These are phyloP conservation scores for Drosophila mercatorum DNA, from an alignment of 2,888 invertebrate genomes.

Conservation along the genomic window DNA sequence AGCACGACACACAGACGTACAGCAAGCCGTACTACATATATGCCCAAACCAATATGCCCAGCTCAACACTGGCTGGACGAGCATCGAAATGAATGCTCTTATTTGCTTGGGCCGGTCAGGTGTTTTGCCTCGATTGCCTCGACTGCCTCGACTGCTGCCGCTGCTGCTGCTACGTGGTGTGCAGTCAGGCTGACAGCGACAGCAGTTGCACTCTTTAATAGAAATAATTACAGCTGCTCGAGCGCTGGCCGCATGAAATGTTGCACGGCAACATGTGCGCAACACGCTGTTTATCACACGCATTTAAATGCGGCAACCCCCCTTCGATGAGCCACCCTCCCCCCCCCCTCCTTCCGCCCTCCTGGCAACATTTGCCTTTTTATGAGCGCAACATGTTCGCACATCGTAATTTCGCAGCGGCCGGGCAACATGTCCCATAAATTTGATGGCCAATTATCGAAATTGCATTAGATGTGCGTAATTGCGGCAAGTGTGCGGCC, in stretches of 20 bases:
- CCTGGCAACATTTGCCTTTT: slow-evolving; percentile 51
- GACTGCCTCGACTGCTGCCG: neutral
- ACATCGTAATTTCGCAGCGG: slow-evolving; percentile 69
- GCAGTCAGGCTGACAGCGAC: slow-evolving; percentile 59
- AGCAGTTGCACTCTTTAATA: slow-evolving; percentile 63
- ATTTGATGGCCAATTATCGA: slow-evolving; percentile 82
- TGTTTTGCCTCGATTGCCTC: slow-evolving; percentile 4
- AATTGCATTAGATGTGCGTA: slow-evolving; percentile 80
- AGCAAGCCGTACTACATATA: no score
- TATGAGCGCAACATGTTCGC: slow-evolving; percentile 69
- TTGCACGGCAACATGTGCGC: slow-evolving; percentile 64
- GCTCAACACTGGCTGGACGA: neutral
- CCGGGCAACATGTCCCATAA: slow-evolving; percentile 76
- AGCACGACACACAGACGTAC: no score
- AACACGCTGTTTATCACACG: slow-evolving; percentile 70
- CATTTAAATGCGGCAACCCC: slow-evolving; percentile 46
- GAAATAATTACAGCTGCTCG: slow-evolving; percentile 64
- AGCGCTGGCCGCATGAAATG: slow-evolving; percentile 53
- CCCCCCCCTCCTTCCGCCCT: no score
- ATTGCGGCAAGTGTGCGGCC: slow-evolving; percentile 49
- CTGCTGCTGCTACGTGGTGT: slow-evolving; percentile 28
- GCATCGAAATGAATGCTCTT: slow-evolving; percentile 17
- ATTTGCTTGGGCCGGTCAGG: slow-evolving; percentile 35
- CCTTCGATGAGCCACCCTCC: neutral
- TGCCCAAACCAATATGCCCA: neutral